Conservation (phyloP, 2,113 vertebrate genomes). For the Cebus imitator region DNA sequence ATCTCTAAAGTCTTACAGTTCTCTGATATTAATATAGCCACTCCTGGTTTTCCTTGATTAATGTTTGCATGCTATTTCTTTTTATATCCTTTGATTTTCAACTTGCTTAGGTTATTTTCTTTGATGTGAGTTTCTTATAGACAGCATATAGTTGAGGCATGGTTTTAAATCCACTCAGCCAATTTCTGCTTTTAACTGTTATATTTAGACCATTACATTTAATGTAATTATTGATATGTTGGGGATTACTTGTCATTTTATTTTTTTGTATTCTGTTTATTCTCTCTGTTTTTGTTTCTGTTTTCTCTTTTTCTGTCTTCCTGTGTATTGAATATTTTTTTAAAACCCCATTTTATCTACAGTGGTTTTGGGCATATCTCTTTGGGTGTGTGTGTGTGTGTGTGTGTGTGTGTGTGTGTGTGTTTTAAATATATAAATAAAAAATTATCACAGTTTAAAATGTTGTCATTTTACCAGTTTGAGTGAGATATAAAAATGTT, state of each 20-base stretch:
- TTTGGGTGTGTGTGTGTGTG: not conserved
- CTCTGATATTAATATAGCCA: not conserved
- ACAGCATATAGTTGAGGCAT: not conserved
- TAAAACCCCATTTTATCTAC: not conserved
- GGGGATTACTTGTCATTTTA: not conserved
- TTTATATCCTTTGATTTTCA: not conserved
- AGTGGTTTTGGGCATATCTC: not conserved
- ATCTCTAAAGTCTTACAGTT: not conserved
- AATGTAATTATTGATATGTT: not conserved
- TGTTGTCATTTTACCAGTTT: not conserved
- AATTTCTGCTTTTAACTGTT: not conserved
- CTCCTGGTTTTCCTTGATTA: not conserved
- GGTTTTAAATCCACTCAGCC: not conserved
- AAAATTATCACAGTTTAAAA: not conserved
- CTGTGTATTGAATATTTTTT: not conserved
- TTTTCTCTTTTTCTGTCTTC: not conserved
- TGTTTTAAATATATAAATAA: not conserved
- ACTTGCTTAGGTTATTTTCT: not conserved
- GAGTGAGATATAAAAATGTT: not conserved
- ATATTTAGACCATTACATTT: not conserved
- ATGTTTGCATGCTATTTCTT: not conserved
- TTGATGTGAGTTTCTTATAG: not conserved
- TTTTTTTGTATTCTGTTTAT: not conserved
- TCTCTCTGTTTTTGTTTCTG: not conserved
- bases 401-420: not conserved